phyloP scores from a whole-genome alignment of 2,888 invertebrate species.

The Lathronympha strigana region DNA sequence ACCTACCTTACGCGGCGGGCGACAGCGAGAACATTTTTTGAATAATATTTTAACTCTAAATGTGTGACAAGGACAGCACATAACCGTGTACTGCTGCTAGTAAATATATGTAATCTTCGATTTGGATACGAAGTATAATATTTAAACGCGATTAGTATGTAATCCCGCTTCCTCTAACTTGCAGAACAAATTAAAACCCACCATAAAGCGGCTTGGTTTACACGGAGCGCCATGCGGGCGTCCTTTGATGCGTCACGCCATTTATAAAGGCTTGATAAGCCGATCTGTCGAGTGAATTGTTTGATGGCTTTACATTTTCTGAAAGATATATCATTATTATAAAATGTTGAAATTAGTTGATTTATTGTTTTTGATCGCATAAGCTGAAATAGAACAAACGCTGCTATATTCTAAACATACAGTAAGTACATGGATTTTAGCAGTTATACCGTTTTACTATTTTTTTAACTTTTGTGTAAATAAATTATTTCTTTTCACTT shows the following conservation, averaged over 20 bases:
- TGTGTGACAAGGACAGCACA: too few species aligned
- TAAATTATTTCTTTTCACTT: too few species aligned
- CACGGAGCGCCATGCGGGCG: constrained; percentile 25
- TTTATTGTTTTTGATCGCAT: background rate
- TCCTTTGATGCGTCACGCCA: constrained; percentile 32
- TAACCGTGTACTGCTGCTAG: too few species aligned
- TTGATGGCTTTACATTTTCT: constrained; percentile 7
- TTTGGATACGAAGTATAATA: too few species aligned
- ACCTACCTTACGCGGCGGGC: too few species aligned
- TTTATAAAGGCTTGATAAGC: constrained; percentile 33
- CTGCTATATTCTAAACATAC: too few species aligned
- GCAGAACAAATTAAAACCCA: constrained; percentile 36
- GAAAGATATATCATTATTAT: background rate
- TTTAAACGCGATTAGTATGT: constrained; percentile 29
- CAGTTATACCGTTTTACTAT: too few species aligned
- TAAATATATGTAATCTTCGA: too few species aligned
- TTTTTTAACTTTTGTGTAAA: too few species aligned
- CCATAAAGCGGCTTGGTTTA: constrained; percentile 23
- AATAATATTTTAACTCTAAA: too few species aligned
- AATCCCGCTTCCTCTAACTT: constrained; percentile 27
- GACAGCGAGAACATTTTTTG: too few species aligned
- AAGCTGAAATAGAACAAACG: background rate
- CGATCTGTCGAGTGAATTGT: constrained; percentile 14
- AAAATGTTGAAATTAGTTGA: background rate
- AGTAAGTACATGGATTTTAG: too few species aligned